Evolutionary conservation across 2,797 vertebrate genomes (phyloP), one percentile per base, ranked within the genome.

Genomic region (Meda fulgida): DNA sequence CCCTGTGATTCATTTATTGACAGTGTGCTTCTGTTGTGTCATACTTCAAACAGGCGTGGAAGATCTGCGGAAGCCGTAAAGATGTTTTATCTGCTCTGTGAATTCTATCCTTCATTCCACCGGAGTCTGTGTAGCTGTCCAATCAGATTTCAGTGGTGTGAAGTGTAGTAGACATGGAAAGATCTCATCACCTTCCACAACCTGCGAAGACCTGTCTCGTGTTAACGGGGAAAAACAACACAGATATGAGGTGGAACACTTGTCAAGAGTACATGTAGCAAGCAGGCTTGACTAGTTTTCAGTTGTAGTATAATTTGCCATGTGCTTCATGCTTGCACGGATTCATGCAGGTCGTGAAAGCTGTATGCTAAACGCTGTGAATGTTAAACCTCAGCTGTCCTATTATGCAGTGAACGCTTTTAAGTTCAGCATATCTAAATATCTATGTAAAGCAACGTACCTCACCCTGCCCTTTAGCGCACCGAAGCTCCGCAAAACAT

Each of bases 61-160:
- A 38, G 10, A 23, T 43, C 26, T 9, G 60, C 19, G 60, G 78
- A 66, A 11, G 43, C 40, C 21, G 26, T 4, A 38, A 38, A 80
- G 26, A 7, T 13, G 31, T 43, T 81, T 69, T 73, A 21, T 79
- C 89, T 89, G 69, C 88, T 95, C 96, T 95, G 96, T 97, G 96
- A 93, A 91, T 96, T 94, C 96, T 98, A 95, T 99, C 98, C 98
- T 99, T 99, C 98, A 99, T 99, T 98, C 98, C 98, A 99, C 98
- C 98, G 98, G 98, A 99, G 98, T 99, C 98, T 99, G 98, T 99
- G 93, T 96, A 90, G 82, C 81, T 95, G 94, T 91, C 92, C 88
- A 97, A 96, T 94, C 98, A 99, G 98, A 99, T 99, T 99, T 99
- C 97, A 98, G 97, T 98, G 98, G 98, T 93, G 96, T 99, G 98